Evolutionary conservation across 2,797 vertebrate species (phyloP), one percentile per base, ranked within the genome.

Genomic region (Neosilurus mollespiculum): DNA sequence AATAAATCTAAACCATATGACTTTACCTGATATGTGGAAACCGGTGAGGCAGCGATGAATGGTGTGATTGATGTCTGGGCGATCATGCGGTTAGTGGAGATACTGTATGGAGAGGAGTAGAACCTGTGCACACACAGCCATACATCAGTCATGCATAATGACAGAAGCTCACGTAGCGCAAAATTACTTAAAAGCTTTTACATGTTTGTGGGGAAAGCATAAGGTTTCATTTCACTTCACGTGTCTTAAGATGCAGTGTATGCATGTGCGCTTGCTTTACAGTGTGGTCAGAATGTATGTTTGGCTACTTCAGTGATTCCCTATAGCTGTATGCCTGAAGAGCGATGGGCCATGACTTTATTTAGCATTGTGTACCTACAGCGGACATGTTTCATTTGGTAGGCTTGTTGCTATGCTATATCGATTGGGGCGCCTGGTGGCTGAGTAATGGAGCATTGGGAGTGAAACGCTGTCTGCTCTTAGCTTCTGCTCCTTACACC

Each of bases 41-140:
- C 97, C 90, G 98, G 98, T 91, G 98, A 99, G 93, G 98, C 97
- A 94, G 98, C 96, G 90, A 99, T 99, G 96, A 98, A 99, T 90
- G 98, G 98, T 66, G 98, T 97, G 95, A 99, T 96, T 88, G 97
- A 98, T 92, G 98, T 98, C 95, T 99, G 98, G 92, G 98, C 97
- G 90, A 99, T 99, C 98, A 99, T 99, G 93, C 98, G 96, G 93
- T 99, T 99, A 93, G 98, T 97, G 93, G 98, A 98, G 94, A 99
- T 98, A 94, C 97, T 99, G 94, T 99, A 99, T 78, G 98, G 98
- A 85, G 98, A 97, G 86, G 98, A 97, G 95, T 99, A 99, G 95
- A 98, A 99, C 95, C 98, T 99, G 92, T 87, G 88, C 92, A 92
- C n/a, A 84, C n/a, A 81, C 49, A 72, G 26, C 34, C 22, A 67